Percentiles rank a stretch among this genome's conserved stretches.
These are phyloP conservation scores for Eretmodus cyanostictus DNA, from an alignment of 2,113 vertebrate species.

Conservation along the genomic window DNA sequence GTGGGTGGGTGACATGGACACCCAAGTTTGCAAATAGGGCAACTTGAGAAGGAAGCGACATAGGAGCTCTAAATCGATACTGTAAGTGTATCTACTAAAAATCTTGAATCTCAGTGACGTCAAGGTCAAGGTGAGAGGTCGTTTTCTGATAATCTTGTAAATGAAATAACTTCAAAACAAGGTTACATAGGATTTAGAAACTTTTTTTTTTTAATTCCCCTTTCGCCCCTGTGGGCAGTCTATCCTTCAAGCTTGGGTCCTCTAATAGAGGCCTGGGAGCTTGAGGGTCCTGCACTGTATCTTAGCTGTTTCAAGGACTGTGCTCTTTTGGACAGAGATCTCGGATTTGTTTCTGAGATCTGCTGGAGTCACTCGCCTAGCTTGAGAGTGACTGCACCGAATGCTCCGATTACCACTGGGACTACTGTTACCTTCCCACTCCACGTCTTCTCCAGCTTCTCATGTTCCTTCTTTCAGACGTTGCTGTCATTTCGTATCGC, in stretches of 20 bases:
- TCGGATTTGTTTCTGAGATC: background rate
- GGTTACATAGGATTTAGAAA: background rate
- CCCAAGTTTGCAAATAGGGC: background rate
- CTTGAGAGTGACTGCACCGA: background rate
- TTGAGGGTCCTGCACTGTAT: background rate
- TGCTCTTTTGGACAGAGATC: background rate
- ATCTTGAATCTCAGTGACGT: background rate
- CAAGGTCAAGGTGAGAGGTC: background rate
- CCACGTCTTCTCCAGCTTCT: background rate
- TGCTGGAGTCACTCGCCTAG: background rate
- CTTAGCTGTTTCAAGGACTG: background rate
- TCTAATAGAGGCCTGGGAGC: background rate
- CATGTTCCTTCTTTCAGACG: background rate
- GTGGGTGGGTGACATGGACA: background rate
- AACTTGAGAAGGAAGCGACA: background rate
- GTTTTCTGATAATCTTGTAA: background rate
- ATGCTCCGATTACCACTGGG: background rate
- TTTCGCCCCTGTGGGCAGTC: background rate
- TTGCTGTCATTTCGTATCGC: background rate
- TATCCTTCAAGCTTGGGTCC: background rate
- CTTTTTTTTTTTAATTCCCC: accelerated
- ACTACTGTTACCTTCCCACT: background rate
- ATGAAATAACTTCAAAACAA: background rate
- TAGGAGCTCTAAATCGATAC: background rate
- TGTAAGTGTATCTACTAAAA: background rate